Base-by-base conservation (phyloP, 2,113 vertebrate species). In the Tyrannus savana region DNA sequence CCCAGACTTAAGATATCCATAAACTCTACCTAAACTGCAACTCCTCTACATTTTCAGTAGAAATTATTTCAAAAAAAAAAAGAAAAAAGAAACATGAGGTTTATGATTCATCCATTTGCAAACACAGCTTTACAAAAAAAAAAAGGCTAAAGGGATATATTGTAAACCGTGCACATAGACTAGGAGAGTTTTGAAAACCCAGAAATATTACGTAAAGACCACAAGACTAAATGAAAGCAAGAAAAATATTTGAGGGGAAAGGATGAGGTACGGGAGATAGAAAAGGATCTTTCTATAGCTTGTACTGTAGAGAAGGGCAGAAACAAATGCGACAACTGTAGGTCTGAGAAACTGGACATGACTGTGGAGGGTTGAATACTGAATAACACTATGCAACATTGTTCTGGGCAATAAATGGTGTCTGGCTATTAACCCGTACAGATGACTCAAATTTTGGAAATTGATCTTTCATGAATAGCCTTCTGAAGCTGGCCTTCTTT, bases 381-480 rank as follows among this genome's bases (percentile, higher is more conserved):
- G 41, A 55, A 7, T 25, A 81, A 87, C 73, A 82, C 37, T 82
- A 9, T 33, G 30, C 23, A 50, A 33, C 63, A 41, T 82, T 93
- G 71, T 79, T 93, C 63, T 62, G 62, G 76, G 58, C 41, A 58
- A 18, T 72, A 60, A 84, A 60, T 68, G 71, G 49, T 91, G 69
- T 31, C 47, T 58, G 76, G 73, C 73, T 81, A 53, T 93, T 83
- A 80, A 35, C 31, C 85, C 25, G 37, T 58, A 44, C 23, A 52
- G 58, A 95, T 91, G 93, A 93, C 74, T 96, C 78, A 83, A 46
- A 87, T 87, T 79, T 94, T 91, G 75, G 64, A 94, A 96, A 87
- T 83, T 79, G 12, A 53, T 84, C 6, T 62, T 85, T 72, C 80
- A 62, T 94, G 84, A 91, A 95, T 90, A 84, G 63, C 56, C 25